Percentiles rank a stretch among this genome's conserved stretches.
These are phyloP conservation scores for Amblyjoppa fuscipennis DNA, from an alignment of 2,888 invertebrate species.

Conservation along the genomic window DNA sequence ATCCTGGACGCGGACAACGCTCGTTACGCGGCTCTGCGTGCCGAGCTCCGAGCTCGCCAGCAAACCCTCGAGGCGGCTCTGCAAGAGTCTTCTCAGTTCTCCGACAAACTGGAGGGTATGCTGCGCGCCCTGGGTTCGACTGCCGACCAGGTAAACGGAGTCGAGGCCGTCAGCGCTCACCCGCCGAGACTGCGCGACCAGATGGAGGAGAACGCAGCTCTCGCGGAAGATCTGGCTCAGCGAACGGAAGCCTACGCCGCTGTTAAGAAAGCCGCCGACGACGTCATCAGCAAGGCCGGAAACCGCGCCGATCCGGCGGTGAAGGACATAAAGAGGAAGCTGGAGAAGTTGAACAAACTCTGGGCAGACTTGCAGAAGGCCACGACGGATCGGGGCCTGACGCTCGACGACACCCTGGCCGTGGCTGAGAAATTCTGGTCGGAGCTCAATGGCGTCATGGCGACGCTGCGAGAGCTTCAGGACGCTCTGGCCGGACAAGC, in stretches of 20 bases:
- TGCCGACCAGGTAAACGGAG: slow-evolving; percentile 94
- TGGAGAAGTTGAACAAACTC: slow-evolving; percentile 95
- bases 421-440: slow-evolving; percentile 98
- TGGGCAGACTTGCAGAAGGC: slow-evolving; percentile 98
- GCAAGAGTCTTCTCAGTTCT: slow-evolving; percentile 96
- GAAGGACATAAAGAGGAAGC: slow-evolving; percentile 95
- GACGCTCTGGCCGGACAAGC: slow-evolving; percentile 95
- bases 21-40: slow-evolving; percentile 93
- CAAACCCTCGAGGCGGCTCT: slow-evolving; percentile 97
- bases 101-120: slow-evolving; percentile 99
- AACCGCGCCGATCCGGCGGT: slow-evolving; percentile 96
- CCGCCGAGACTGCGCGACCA: slow-evolving; percentile 98
- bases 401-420: slow-evolving; percentile 94
- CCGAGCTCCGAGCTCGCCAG: slow-evolving; percentile 94
- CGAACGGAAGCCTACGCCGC: slow-evolving; percentile 96
- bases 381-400: slow-evolving; percentile 92
- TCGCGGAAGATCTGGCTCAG: slow-evolving; percentile 96
- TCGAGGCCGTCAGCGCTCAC: slow-evolving; percentile 98
- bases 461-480: slow-evolving; percentile 94
- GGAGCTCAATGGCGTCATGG: slow-evolving; percentile 95
- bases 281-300: slow-evolving; percentile 96
- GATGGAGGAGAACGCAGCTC: slow-evolving; percentile 96
- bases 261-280: slow-evolving; percentile 96
- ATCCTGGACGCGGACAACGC: slow-evolving; percentile 95
- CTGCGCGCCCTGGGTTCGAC: slow-evolving; percentile 95